Conservation (phyloP, 2,797 vertebrate genomes). For the Anniella stebbinsi region DNA sequence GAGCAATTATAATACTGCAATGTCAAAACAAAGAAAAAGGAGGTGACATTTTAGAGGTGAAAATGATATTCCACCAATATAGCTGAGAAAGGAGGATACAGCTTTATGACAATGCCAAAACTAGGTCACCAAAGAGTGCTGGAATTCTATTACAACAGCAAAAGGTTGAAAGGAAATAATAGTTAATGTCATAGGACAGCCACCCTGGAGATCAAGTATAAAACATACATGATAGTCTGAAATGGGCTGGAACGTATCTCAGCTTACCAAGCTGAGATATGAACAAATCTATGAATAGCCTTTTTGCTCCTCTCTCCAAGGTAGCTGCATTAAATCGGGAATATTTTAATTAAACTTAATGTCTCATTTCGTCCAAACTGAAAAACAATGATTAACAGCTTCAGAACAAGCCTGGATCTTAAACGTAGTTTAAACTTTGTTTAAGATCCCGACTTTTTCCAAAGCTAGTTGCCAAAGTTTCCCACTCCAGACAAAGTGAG, state of each 20-base stretch:
- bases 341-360: background rate
- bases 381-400: background rate
- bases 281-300: background rate
- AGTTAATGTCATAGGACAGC: background rate
- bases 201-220: background rate
- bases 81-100: background rate
- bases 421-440: background rate
- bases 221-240: background rate
- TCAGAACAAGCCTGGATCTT: background rate
- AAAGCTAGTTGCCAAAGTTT: background rate
- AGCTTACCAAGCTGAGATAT: background rate
- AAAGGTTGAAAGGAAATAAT: constrained; percentile 12
- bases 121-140: background rate
- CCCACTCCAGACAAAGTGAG: background rate
- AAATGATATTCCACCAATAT: background rate
- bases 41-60: constrained; percentile 13
- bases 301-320: background rate
- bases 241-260: background rate
- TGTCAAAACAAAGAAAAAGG: constrained; percentile 16
- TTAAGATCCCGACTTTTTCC: background rate
- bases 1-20: background rate
- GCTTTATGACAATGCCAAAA: constrained; percentile 17
- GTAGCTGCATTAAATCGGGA: background rate
- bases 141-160: constrained; percentile 11
- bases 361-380: background rate